Conservation (phyloP, 2,113 vertebrate genomes). For the Nettapus auritus region DNA sequence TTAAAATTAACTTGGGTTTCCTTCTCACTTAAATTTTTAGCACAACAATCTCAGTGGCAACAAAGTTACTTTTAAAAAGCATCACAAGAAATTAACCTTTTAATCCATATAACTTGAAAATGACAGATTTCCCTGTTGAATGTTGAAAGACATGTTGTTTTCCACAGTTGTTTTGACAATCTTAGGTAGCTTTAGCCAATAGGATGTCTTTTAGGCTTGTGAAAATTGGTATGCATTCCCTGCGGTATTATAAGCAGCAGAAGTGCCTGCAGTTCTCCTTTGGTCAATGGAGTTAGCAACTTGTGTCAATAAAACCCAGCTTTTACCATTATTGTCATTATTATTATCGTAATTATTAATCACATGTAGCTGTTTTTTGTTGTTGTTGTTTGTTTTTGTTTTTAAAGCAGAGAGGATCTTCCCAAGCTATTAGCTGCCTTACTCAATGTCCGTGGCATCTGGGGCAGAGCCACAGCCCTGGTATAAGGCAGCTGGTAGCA, state of each 20-base stretch:
- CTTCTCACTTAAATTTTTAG: neutral
- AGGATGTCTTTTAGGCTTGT: neutral
- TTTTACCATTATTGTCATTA: neutral
- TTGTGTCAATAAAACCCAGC: neutral
- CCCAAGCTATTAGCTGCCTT: neutral
- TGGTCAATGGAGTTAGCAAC: neutral
- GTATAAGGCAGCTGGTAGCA: neutral
- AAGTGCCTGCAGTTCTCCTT: neutral
- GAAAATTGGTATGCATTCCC: neutral
- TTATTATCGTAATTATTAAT: neutral
- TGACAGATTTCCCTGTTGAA: neutral
- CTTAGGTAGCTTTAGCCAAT: neutral
- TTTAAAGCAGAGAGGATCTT: neutral
- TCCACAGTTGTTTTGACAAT: neutral
- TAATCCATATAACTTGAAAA: neutral
- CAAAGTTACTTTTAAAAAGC: neutral
- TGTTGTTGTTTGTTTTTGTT: neutral
- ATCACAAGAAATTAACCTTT: neutral
- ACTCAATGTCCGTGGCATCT: neutral
- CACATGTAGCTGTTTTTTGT: neutral
- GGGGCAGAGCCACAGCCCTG: neutral
- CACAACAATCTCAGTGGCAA: neutral
- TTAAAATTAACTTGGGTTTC: neutral
- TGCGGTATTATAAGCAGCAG: neutral
- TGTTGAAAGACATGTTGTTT: neutral